Evolutionary conservation across 2,888 invertebrate species (phyloP), one percentile per base, ranked within the genome.

Genomic region (Bibio marci): DNA sequence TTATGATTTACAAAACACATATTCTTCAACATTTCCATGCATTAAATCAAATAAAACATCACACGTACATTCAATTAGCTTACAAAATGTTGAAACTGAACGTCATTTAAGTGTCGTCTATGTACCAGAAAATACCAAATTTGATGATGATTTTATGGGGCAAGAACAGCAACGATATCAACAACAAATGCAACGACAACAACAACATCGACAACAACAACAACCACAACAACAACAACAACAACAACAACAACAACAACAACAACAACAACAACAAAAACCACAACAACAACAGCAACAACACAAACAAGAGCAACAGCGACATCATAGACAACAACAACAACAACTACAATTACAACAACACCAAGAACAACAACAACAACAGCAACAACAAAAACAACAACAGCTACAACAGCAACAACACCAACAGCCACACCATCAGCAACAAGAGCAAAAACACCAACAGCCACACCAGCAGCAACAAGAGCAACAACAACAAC

Each of bases 61-160:
- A 11, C 70, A 76, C 33, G 70, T 76, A 39, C 76, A 75, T 54
- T 73, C 76, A 2, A 71, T 76, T 12, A 77, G 76, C 49, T 59
- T 78, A 42, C 78, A 78, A 54, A 72, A 78, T 56, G 77, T 79
- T 1, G 77, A 77, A 58, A 66, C 76, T 35, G 76, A 77, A 47
- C 71, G 71, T 38, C 73, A 70, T 14, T 14, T 34, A 19, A 13
- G 39, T 13, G 71, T 38, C 73, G 70, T 14, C 11, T 34, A 19
- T 17, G 39, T 13, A 31, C 38, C 3, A 31, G 5, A 22, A 22
- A n/a, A n/a, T n/a, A n/a, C n/a, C n/a, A n/a, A n/a, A n/a, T n/a
- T n/a, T 46, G 53, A 1, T 57, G 58, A 40, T 61, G 57, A 0
- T 58, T 58, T 43, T 55, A 54, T 3, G 49, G 47, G 7, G 30